Evolutionary conservation across 1,140 invertebrate species (phyloP), one percentile per base, ranked within the genome.

Genomic region (Drosophila insularis): DNA sequence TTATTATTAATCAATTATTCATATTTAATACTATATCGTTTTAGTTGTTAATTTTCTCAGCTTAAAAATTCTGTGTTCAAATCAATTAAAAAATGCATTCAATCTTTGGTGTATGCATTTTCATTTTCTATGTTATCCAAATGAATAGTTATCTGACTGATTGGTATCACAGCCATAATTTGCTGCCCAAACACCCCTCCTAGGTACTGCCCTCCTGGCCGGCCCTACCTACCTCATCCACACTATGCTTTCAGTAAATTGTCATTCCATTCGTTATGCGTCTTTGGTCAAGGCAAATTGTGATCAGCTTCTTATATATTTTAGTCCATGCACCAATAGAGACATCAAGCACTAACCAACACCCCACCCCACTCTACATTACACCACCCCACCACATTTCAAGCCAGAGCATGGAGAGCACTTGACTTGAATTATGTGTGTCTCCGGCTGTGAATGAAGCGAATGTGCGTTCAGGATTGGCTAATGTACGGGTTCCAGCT

Each of bases 381-480:
- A 14, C 56, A 17, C 17, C n/a, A 27, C 56, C 55, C 32, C 17
- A 13, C 32, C 40, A 8, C 14, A 50, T 19, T 21, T 4, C 17
- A 50, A 50, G 8, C 43, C 43, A 50, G 43, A 50, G 6, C 43
- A 7, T 21, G 17, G 43, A 50, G 43, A 46, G 43, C 43, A 50
- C 43, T 50, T 50, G 43, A 50, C 43, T 84, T 87, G 82, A 86
- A 71, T 87, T 87, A 87, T 87, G 82, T 76, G 59, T 76, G 84
- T 82, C 80, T 73, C 63, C 65, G 84, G 72, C 81, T 86, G 82
- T 86, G 82, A 86, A 86, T 86, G 81, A 86, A 86, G 81, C 82
- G 79, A 50, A 79, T 89, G 84, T 87, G 84, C 84, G 82, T 79
- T 68, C 82, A 82, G 82, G 82, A 89, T 87, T 87, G 82, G 82